Evolutionary conservation across 2,888 invertebrate species (phyloP), one percentile per base, ranked within the genome.

Genomic region (Pimpla rufipes): DNA sequence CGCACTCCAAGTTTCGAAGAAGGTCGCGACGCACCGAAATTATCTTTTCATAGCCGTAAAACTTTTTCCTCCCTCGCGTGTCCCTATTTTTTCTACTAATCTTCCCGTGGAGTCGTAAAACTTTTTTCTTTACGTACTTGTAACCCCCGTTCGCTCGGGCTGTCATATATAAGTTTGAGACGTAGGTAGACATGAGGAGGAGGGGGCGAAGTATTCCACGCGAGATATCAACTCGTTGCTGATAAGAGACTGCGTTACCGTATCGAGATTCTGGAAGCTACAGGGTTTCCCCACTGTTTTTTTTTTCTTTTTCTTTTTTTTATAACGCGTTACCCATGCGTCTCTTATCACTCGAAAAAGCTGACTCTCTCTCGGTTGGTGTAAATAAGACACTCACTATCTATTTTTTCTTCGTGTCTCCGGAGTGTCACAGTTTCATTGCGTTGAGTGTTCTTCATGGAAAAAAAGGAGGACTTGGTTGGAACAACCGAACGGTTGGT

Each of bases 201-300:
- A 67, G 50, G 29, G 16, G 37, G 37, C n/a, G 16, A 42, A 62
- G 67, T 67, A 50, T 79, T 73, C 5, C 66, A 62, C n/a, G 64
- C 67, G 62, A 64, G 79, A 77, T 80, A 83, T 73, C 67, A 77
- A 83, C 35, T 73, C 73, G 62, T 62, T 57, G 37, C 78, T 83
- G 79, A 80, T 83, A 80, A 83, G 67, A 77, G 18, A 52, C 50
- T 29, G 45, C 16, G 45, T 68, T 50, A 70, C 45, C 75, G 79
- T 83, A 80, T 83, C 83, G 42, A 29, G 64, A 74, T 78, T 83
- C 73, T 83, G 67, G 59, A 80, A 77, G 76, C 42, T 73, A 29
- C 5, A 29, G 40, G 40, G 55, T 71, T 50, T 42, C 23, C 23
- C 59, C 18, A 16, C 23, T 23, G 3, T 18, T 13, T 52, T 45